Base-by-base conservation (phyloP, 2,113 vertebrate species). In the Uropsilus gracilis region DNA sequence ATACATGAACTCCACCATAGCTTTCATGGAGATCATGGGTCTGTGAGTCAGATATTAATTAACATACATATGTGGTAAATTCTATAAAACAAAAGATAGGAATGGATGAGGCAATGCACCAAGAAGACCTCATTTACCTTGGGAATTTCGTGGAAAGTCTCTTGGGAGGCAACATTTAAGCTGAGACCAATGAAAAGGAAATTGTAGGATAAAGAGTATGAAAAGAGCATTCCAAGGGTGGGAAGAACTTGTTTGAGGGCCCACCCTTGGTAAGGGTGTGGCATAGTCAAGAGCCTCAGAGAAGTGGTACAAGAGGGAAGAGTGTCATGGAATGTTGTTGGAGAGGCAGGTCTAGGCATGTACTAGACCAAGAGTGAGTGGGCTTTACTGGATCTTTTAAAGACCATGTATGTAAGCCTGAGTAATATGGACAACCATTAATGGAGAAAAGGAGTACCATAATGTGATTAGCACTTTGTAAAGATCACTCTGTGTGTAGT, bases 31-130 rank as follows among this genome's bases (percentile, higher is more conserved):
- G 57, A 18, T 90, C 68, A 34, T 24, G 46, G 28, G 24, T 83
- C 68, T 42, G 32, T 8, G 18, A 57, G 55, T 61, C 81, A 91
- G 48, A 75, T 63, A 26, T 61, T 85, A 69, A 86, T 87, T 34
- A 76, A 42, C 63, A 76, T 14, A 86, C 42, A 48, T 22, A 46
- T 44, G 6, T 68, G 71, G 7, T 30, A 59, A 39, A 59, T 42
- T 17, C 28, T 55, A 48, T 39, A 61, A 78, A 78, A 48, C 72
- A 44, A 57, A 77, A 90, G 37, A 68, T 30, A 42, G 61, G 63
- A 4, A 13, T 4, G 78, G 28, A n/a, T 68, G 78, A 81, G 55
- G 34, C 34, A 48, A 18, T 28, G 34, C 4, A 24, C 14, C 7
- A 44, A 5, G 57, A 86, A 16, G 68, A 30, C 18, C 55, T 77